These are phyloP conservation scores for Silurus lanzhouensis DNA, from an alignment of 2,797 vertebrate genomes.

Conservation along the genomic window DNA sequence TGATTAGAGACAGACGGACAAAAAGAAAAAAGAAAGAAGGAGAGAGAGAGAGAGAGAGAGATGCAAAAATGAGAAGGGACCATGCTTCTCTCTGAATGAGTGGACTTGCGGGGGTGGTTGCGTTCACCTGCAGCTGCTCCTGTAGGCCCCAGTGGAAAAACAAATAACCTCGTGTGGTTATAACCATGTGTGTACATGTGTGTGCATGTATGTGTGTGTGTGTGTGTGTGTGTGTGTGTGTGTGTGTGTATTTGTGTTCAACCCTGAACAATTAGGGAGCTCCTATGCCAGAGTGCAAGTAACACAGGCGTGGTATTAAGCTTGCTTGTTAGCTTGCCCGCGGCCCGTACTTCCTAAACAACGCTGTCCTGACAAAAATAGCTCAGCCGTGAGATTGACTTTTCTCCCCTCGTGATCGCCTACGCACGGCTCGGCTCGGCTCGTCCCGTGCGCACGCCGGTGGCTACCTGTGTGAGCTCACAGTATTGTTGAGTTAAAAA, in stretches of 20 bases:
- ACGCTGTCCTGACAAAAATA: constrained; percentile 76
- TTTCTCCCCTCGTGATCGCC: constrained; percentile 58
- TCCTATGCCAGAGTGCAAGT: constrained; percentile 68
- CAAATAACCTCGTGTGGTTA: constrained; percentile 74
- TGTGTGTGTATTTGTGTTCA: constrained; percentile 53
- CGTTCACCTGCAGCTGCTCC: constrained; percentile 68
- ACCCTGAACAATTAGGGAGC: constrained; percentile 61
- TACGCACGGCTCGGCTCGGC: constrained; percentile 11
- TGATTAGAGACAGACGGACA: constrained; percentile 18
- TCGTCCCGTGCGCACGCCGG: constrained; percentile 39
- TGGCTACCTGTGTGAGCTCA: constrained; percentile 50
- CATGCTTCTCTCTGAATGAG: constrained; percentile 44
- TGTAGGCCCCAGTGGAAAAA: constrained; percentile 75
- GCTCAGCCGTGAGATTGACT: constrained; percentile 78
- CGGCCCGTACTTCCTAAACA: constrained; percentile 77
- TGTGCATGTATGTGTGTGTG: constrained; percentile 31
- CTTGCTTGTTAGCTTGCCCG: constrained; percentile 68
- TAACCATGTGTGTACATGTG: constrained; percentile 50
- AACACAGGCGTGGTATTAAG: constrained; percentile 73
- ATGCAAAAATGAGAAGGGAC: constrained; percentile 18
- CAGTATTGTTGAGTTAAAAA: constrained; percentile 71
- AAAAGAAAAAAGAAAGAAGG: not conserved
- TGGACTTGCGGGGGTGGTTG: constrained; percentile 63
- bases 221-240: constrained; percentile 38
- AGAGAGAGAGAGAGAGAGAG: constrained; percentile 15